Evolutionary conservation across 2,888 invertebrate genomes (phyloP), one percentile per base, ranked within the genome.

Genomic region (Ochlodes sylvanus): DNA sequence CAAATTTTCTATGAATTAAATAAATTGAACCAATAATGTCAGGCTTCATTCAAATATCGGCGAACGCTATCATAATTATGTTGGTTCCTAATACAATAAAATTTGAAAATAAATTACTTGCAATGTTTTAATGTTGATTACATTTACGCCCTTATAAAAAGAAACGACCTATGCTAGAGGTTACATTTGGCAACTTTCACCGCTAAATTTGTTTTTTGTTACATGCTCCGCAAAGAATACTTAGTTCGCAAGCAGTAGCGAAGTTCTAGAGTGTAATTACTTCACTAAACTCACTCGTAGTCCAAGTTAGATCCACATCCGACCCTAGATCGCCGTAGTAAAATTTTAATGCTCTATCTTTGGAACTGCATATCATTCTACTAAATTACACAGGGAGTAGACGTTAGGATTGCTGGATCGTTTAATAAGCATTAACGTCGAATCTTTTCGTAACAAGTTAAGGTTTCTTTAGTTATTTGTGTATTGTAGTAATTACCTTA

Each of bases 331-430:
- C 55, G 27, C 55, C 55, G 55, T 32, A 58, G 41, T 47, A 32
- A 47, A 61, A 61, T 32, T 47, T 61, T 61, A 61, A 61, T 61
- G 47, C 12, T 7, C 61, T 32, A 61, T 61, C 60, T 63, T 56
- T 17, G 50, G 19, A 50, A 50, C 50, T 19, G 19, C 12, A 19
- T 50, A 50, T 19, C 19, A 50, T 50, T 50, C 50, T 50, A 50
- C 50, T 50, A 50, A 50, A 50, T 50, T 50, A 50, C 50, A 44
- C n/a, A 14, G 19, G 12, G 17, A 19, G 10, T 50, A 19, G 19
- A 50, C 2, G 19, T 50, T 17, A 50, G 10, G 4, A 12, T 15
- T 17, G 17, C 17, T 47, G 10, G 44, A 17, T 7, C 17, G 9
- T 50, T 50, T 50, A 17, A 10, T 10, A 9, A 12, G 38, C 38